phyloP scores from a whole-genome alignment of 1,140 invertebrate genomes.

The Berghia stephanieae region DNA sequence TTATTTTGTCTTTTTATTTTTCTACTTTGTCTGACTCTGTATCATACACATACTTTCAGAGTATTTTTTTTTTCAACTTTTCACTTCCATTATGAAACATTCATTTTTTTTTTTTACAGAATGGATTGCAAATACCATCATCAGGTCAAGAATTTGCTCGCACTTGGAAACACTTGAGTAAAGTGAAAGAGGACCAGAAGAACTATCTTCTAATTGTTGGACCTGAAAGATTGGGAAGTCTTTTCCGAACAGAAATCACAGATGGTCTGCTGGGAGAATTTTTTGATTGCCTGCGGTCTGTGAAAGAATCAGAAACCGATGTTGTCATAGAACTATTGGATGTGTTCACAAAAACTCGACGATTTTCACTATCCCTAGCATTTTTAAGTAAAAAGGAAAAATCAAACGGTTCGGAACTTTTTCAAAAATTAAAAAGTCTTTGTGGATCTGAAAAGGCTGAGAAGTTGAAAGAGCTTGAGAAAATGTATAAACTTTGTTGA shows the following conservation, averaged over 20 bases:
- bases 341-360: constrained; percentile 3
- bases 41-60: too few species aligned
- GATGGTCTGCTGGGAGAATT: constrained; percentile 26
- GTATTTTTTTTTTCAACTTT: too few species aligned
- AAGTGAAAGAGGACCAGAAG: constrained; percentile 5
- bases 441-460: background rate
- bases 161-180: constrained; percentile 18
- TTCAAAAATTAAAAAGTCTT: constrained; percentile 4
- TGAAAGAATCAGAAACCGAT: background rate
- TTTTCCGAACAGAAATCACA: constrained; percentile 24
- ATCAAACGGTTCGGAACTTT: background rate
- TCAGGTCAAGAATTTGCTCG: constrained; percentile 22
- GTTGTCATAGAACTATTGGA: background rate
- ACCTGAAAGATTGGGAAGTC: background rate
- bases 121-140: background rate
- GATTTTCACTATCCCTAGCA: constrained; percentile 27
- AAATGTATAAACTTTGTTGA: background rate
- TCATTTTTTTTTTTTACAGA: constrained; percentile 14
- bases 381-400: constrained; percentile 22
- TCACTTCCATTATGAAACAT: too few species aligned
- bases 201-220: constrained; percentile 19
- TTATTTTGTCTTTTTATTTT: too few species aligned
- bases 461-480: background rate
- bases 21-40: too few species aligned
- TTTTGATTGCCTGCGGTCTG: background rate